Conservation (phyloP, 1,140 invertebrate genomes). For the Holcopasites calliopsidis region DNA sequence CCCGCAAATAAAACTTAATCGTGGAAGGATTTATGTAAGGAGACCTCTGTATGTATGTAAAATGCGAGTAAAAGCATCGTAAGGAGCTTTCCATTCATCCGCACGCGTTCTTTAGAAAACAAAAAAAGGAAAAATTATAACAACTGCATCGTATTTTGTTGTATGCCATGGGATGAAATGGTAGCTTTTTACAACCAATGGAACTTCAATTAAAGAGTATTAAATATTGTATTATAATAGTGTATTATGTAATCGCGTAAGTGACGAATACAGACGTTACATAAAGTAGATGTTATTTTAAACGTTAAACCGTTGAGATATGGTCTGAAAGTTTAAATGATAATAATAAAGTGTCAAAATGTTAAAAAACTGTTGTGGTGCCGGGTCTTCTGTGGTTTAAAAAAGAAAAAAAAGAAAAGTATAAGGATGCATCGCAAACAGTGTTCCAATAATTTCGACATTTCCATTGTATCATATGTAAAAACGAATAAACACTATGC, state of each 20-base stretch:
- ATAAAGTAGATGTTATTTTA: slow-evolving; percentile 55
- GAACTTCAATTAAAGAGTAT: slow-evolving; percentile 75
- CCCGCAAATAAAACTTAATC: slow-evolving; percentile 26
- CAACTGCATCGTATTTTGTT: slow-evolving; percentile 36
- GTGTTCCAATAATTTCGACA: slow-evolving; percentile 74
- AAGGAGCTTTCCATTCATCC: slow-evolving; percentile 61
- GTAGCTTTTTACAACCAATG: slow-evolving; percentile 66
- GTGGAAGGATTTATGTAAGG: slow-evolving; percentile 17
- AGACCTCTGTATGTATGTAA: slow-evolving; percentile 55
- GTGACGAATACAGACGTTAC: slow-evolving; percentile 72
- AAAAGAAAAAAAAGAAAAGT: slow-evolving; percentile 27
- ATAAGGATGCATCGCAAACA: slow-evolving; percentile 44
- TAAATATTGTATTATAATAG: slow-evolving; percentile 76
- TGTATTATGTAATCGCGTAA: slow-evolving; percentile 72
- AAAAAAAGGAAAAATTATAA: slow-evolving; percentile 9
- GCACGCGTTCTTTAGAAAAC: slow-evolving; percentile 29
- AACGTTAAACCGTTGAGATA: slow-evolving; percentile 42
- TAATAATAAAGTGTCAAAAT: slow-evolving; percentile 28
- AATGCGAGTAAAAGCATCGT: slow-evolving; percentile 52
- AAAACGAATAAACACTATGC: slow-evolving; percentile 74
- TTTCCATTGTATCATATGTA: slow-evolving; percentile 80
- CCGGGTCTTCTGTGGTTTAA: slow-evolving; percentile 31
- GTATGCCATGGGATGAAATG: slow-evolving; percentile 51
- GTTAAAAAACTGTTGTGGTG: slow-evolving; percentile 48
- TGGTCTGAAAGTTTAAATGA: slow-evolving; percentile 52